Percentiles rank a stretch among this genome's conserved stretches.
These are phyloP conservation scores for Atta colombica DNA, from an alignment of 1,140 invertebrate species.

Conservation along the genomic window DNA sequence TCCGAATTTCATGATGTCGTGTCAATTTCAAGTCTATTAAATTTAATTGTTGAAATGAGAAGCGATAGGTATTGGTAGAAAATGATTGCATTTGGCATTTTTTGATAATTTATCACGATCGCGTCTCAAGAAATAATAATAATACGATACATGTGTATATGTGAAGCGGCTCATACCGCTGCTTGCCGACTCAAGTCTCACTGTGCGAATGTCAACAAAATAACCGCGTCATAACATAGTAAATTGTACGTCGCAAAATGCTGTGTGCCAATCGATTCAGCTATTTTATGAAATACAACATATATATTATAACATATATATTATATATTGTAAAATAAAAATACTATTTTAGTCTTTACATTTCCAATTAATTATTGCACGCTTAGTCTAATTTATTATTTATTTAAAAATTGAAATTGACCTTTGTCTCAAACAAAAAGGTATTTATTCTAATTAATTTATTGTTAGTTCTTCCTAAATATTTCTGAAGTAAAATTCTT, in stretches of 20 bases:
- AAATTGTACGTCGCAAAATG: constrained; percentile 14
- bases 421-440: background rate
- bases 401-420: background rate
- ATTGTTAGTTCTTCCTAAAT: background rate
- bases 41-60: background rate
- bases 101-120: background rate
- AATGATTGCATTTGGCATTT: background rate
- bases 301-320: background rate
- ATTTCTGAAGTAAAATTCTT: background rate
- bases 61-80: background rate
- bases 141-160: background rate
- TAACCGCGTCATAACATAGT: constrained; percentile 13
- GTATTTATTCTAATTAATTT: constrained; percentile 5
- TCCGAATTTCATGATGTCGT: too few relatives aligned
- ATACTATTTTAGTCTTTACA: background rate
- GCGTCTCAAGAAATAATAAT: background rate
- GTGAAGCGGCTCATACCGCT: background rate
- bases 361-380: background rate
- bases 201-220: constrained; percentile 4
- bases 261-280: background rate
- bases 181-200: background rate
- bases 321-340: constrained; percentile 8
- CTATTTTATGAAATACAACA: background rate
- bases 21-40: background rate
- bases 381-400: background rate